phyloP scores from a whole-genome alignment of 2,113 vertebrate species.

The Osmerus eperlanus region DNA sequence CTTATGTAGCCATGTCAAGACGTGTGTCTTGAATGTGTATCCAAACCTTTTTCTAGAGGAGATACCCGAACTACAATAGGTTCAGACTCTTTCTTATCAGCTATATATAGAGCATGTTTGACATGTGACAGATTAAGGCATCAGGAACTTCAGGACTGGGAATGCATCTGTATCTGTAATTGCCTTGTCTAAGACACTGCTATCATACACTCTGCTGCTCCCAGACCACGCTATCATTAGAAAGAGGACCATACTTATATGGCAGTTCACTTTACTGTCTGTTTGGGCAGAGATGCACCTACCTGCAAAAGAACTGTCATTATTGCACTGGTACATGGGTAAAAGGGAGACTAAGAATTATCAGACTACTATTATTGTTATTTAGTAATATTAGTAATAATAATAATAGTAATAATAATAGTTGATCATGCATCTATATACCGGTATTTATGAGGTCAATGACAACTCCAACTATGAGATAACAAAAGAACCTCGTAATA shows the following conservation, averaged over 20 bases:
- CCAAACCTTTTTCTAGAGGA: neutral
- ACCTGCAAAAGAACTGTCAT: neutral
- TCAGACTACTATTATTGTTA: too few species aligned
- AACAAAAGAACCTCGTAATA: too few species aligned
- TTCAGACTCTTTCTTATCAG: conserved; percentile 55
- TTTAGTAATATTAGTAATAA: too few species aligned
- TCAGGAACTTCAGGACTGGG: conserved; percentile 52
- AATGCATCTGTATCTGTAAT: conserved; percentile 28
- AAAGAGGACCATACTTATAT: neutral
- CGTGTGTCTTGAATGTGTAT: conserved; percentile 17
- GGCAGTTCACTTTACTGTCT: neutral
- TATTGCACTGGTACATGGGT: neutral
- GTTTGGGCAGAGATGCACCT: neutral
- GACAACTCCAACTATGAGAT: too few species aligned
- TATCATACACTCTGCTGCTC: conserved; percentile 43
- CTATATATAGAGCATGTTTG: conserved; percentile 34
- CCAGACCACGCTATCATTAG: neutral
- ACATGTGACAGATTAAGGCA: conserved; percentile 55
- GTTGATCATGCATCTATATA: too few species aligned
- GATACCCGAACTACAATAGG: conserved; percentile 20
- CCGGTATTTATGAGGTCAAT: too few species aligned
- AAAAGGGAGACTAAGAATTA: too few species aligned
- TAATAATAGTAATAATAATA: too few species aligned
- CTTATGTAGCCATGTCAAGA: conserved; percentile 33
- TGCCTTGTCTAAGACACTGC: conserved; percentile 36